Conservation (phyloP, 2,888 invertebrate genomes). For the Gibbula magus region DNA sequence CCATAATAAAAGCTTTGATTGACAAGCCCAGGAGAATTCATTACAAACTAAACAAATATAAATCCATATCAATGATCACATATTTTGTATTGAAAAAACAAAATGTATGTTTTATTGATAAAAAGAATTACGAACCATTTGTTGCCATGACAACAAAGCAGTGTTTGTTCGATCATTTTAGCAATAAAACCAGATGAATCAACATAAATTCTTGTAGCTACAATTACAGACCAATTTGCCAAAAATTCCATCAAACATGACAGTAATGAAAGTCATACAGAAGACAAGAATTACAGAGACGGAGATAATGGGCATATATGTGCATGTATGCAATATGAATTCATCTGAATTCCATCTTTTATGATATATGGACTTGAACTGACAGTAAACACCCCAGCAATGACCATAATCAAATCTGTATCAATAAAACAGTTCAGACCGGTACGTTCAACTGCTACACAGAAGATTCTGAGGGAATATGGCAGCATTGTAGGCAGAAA, state of each 20-base stretch:
- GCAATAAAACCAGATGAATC: neutral
- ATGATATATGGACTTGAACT: neutral
- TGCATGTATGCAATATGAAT: conserved; percentile 14
- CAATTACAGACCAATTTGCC: neutral
- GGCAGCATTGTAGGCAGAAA: too few relatives aligned
- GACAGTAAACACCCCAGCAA: neutral
- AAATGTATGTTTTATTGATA: conserved; percentile 4
- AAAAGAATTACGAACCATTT: neutral
- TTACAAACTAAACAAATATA: conserved; percentile 5
- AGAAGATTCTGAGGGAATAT: too few relatives aligned
- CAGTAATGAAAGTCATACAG: neutral
- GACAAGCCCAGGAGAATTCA: neutral
- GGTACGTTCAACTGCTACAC: too few relatives aligned
- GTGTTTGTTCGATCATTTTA: neutral
- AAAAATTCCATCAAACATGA: conserved; percentile 2
- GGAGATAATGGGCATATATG: neutral
- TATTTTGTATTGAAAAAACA: neutral
- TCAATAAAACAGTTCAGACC: too few relatives aligned
- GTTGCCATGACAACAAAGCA: conserved; percentile 9
- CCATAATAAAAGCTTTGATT: neutral
- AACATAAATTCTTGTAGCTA: neutral
- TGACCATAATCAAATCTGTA: neutral
- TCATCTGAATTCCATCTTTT: conserved; percentile 7
- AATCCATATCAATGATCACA: neutral
- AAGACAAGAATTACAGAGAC: neutral